phyloP scores from a whole-genome alignment of 2,797 vertebrate genomes.

The Parauchenoglanis ngamensis region DNA sequence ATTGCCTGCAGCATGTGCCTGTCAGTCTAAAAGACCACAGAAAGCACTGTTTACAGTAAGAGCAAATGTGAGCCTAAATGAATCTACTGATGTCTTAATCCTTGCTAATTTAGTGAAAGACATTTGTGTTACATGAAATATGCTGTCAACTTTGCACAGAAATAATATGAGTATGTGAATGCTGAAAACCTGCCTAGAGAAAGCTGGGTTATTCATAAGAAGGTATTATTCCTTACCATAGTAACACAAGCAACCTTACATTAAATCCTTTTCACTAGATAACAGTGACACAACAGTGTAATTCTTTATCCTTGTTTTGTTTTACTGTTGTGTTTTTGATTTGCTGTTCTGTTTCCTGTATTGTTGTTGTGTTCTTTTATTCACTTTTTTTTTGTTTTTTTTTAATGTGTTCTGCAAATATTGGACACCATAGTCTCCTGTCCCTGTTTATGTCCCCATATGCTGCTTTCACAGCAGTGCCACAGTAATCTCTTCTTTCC shows the following conservation, averaged over 20 bases:
- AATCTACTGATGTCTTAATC: not conserved
- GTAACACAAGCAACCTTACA: not conserved
- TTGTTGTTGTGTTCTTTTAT: not conserved
- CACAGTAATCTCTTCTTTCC: slow-evolving; percentile 48
- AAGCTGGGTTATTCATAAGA: not conserved
- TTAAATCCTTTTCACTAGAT: not conserved
- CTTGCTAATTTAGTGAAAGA: not conserved
- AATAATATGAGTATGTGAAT: not conserved
- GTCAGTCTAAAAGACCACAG: not conserved
- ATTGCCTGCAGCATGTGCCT: not conserved
- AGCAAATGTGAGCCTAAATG: not conserved
- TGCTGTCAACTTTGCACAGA: not conserved
- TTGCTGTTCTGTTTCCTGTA: not conserved
- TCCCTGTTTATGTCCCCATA: not conserved
- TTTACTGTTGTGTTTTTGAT: not conserved
- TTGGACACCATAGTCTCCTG: not conserved
- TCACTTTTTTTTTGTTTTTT: not conserved
- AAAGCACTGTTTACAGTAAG: not conserved
- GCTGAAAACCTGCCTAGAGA: not conserved
- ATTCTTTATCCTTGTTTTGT: not conserved
- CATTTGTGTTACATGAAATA: not conserved
- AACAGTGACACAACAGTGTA: not conserved
- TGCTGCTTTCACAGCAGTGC: not conserved
- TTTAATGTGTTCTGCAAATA: not conserved
- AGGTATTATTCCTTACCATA: not conserved